Evolutionary conservation across 2,888 invertebrate genomes (phyloP), one percentile per base, ranked within the genome.

Genomic region (Lithophane ornitopus): DNA sequence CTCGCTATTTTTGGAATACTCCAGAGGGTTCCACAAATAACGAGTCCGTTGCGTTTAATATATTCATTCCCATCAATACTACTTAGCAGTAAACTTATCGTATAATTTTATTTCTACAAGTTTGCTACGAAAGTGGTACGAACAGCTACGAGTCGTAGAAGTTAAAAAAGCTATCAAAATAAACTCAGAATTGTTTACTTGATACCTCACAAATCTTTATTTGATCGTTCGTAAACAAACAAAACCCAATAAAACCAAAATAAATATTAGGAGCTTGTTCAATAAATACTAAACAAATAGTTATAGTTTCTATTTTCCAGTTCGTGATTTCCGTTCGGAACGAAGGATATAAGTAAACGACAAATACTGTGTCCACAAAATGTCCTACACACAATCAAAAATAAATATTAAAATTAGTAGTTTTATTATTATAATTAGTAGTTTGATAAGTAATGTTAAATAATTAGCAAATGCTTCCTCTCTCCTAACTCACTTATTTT

Each of bases 291-390:
- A 49, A 82, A 73, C 76, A 80, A 87, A 84, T 77, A 87, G 73
- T 84, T 76, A 81, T 81, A 74, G 81, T 87, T 84, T 83, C 80
- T 86, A 88, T 89, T 91, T 91, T 87, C 87, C 88, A 86, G 90
- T 90, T 89, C 92, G 92, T 92, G 92, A 92, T 92, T 91, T 89
- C 90, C 90, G 88, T 87, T 85, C 78, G 85, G 88, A 90, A 90
- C 90, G 90, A 90, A 89, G 91, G 91, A 93, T 92, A 90, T 89
- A 87, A 85, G 86, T 83, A 78, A 81, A 76, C 71, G 69, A 70
- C 71, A 82, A 80, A 76, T 65, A 71, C 63, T 77, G 82, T 77
- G 76, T 84, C 70, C 71, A 83, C 81, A 83, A 76, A 83, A 75
- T 74, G 59, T 65, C 63, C 65, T 65, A 44, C 44, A 70, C 22